Evolutionary conservation across 2,113 vertebrate species (phyloP).

Genomic region (Willisornis vidua): DNA sequence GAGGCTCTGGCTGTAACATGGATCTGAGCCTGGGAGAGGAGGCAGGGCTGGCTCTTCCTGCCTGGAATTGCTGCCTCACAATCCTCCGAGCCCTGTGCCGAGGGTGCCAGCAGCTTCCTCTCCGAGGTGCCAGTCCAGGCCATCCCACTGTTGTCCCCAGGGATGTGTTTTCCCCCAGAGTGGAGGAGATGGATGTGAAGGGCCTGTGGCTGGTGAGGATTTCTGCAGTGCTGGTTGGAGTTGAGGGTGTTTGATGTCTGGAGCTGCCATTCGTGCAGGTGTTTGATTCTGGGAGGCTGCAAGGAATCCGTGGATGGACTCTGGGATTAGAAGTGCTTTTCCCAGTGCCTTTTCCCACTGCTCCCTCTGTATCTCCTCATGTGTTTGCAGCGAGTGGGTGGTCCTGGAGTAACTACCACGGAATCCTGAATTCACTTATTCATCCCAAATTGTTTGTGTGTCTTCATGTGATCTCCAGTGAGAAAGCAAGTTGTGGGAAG

Average conservation of each 20-base stretch:
- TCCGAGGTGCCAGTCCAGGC: background rate
- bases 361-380: background rate
- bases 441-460: background rate
- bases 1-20: background rate
- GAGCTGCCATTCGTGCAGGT: accelerated
- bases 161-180: accelerated
- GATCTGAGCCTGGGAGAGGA: background rate
- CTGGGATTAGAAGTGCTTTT: background rate
- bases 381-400: background rate
- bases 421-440: background rate
- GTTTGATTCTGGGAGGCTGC: background rate
- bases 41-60: background rate
- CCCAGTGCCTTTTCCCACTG: background rate
- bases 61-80: no score
- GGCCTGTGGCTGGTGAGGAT: background rate
- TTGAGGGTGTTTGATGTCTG: accelerated
- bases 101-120: background rate
- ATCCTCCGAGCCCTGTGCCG: accelerated
- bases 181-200: background rate
- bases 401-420: background rate
- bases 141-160: background rate
- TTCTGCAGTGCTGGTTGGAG: background rate
- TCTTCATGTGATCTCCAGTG: background rate
- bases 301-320: background rate
- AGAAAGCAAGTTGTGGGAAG: background rate